Evolutionary conservation across 1,140 invertebrate species (phyloP), one percentile per base, ranked within the genome.

Genomic region (Ceratoteleas bidentatus): DNA sequence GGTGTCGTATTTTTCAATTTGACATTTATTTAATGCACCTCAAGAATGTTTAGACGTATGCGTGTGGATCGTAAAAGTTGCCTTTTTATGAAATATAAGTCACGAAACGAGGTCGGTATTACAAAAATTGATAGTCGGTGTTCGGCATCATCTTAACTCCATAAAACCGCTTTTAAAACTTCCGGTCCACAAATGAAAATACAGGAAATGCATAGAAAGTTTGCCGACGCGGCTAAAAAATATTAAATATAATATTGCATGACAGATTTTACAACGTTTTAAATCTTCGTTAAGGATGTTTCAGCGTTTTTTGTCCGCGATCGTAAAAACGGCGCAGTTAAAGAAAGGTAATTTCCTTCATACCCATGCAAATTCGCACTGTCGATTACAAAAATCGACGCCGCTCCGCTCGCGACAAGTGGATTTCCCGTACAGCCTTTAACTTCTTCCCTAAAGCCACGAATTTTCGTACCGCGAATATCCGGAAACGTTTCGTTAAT

Each of bases 101-200:
- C 68, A 50, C 50, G 49, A 16, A 72, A 73, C 77, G 69, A 70
- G 62, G 56, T 62, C 57, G 70, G 77, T 58, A 69, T 80, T 68
- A 58, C 70, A 74, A 81, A 81, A 74, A 74, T 81, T 81, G 69
- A 81, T 65, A 74, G 69, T 66, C 69, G 52, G 4, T 69, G 53
- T 74, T 66, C 58, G 70, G 56, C 69, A 40, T 64, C 70, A 74
- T 74, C 70, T 74, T 70, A 69, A 69, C 50, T 74, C 53, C 64
- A 74, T 74, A 69, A 74, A 80, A 80, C 15, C 64, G 52, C 69
- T 69, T 69, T 80, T 61, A 73, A 79, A 79, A 79, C 62, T 72
- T 79, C 68, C 76, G 76, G 66, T 66, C 32, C 61, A 64, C 45
- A 66, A 79, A 72, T 68, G 65, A 54, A 68, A 79, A 66, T 68